Conservation (phyloP, 2,888 invertebrate species). For the Andrena bucephala region DNA sequence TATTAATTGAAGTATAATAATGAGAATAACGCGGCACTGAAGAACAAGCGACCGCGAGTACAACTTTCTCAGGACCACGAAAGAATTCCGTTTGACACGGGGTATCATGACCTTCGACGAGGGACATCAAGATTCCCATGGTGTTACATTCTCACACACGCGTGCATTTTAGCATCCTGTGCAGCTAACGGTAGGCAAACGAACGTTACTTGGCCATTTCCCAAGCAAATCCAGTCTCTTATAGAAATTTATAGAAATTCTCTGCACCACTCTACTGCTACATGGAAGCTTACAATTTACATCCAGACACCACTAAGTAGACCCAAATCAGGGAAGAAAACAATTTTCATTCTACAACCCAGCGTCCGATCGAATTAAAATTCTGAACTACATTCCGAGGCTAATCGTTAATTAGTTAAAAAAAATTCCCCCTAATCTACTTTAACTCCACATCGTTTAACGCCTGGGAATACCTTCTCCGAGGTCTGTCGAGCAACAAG, state of each 20-base stretch:
- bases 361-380: too few species aligned
- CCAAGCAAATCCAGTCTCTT: neutral
- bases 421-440: too few species aligned
- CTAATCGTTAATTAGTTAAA: too few species aligned
- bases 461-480: too few species aligned
- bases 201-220: slow-evolving; percentile 53
- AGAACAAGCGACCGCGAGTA: neutral
- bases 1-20: slow-evolving; percentile 23
- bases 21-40: neutral
- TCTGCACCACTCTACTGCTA: neutral
- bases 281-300: too few species aligned
- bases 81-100: slow-evolving; percentile 33
- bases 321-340: too few species aligned
- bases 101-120: slow-evolving; percentile 25
- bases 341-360: too few species aligned
- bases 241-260: neutral
- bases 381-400: too few species aligned
- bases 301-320: too few species aligned
- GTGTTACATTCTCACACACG: slow-evolving; percentile 35
- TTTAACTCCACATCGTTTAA: too few species aligned
- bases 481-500: too few species aligned
- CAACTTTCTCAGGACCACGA: slow-evolving; percentile 35
- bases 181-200: slow-evolving; percentile 52
- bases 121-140: slow-evolving; percentile 46
- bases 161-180: slow-evolving; percentile 10